phyloP scores from a whole-genome alignment of 2,797 vertebrate species.

The Neoniphon sammara region DNA sequence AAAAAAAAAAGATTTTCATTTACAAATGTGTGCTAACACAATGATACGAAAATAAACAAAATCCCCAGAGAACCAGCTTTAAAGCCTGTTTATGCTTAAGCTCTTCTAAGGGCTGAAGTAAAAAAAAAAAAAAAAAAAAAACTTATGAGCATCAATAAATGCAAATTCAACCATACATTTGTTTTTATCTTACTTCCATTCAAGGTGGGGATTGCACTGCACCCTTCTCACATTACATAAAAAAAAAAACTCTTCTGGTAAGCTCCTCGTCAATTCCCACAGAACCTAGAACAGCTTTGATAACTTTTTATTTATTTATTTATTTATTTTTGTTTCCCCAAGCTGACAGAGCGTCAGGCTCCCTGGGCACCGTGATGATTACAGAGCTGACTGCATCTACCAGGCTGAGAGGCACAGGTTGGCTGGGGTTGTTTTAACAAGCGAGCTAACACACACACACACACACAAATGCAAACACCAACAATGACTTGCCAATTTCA shows the following conservation, averaged over 20 bases:
- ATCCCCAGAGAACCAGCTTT: not conserved
- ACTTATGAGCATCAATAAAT: not conserved
- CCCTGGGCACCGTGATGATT: conserved; percentile 19
- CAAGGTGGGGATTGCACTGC: not conserved
- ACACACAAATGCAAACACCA: not conserved
- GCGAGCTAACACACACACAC: not conserved
- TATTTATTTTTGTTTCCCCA: not conserved
- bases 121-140: not conserved
- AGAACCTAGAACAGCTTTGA: conserved; percentile 19
- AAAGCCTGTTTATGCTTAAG: not conserved
- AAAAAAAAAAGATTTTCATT: not conserved
- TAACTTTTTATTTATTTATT: not conserved
- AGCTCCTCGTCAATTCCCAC: conserved; percentile 20
- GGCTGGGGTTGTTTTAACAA: not conserved
- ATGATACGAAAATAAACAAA: not conserved
- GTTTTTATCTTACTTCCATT: not conserved
- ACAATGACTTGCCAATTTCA: not conserved
- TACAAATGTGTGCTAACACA: not conserved
- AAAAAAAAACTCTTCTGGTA: not conserved
- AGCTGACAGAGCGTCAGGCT: not conserved
- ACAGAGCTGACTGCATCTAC: conserved; percentile 14
- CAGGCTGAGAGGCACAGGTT: not conserved
- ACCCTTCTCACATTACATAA: not conserved
- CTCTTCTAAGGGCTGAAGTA: too few relatives aligned
- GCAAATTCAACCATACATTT: not conserved